These are phyloP conservation scores for Euphysa ruthae DNA, from an alignment of 30 jellyfish, hydroid and myxozoan genomes.

Conservation along the genomic window DNA sequence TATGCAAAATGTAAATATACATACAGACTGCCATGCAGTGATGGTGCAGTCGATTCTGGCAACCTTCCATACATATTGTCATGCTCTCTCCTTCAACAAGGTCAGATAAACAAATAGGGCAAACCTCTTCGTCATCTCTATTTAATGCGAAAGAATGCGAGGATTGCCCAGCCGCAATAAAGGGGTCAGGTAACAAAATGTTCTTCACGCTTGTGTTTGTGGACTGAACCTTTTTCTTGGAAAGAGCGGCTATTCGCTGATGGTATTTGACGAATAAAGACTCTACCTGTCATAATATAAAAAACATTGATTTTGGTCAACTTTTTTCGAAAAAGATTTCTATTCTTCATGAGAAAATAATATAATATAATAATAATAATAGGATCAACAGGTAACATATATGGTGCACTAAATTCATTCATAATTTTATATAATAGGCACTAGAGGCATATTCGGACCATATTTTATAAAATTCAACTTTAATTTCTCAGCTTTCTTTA, in stretches of 20 bases:
- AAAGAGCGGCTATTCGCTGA: slow-evolving; percentile 43
- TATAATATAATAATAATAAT: no score
- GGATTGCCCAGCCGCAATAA: slow-evolving; percentile 36
- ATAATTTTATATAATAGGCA: no score
- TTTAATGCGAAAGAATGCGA: slow-evolving; percentile 14
- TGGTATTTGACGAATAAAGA: slow-evolving; percentile 62
- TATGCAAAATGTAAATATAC: no score
- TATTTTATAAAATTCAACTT: no score
- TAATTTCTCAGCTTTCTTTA: no score
- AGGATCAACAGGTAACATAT: no score
- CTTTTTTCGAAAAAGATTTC: no score
- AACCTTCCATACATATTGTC: slow-evolving; percentile 87
- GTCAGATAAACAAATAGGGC: slow-evolving; percentile 90
- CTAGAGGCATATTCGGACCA: no score
- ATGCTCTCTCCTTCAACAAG: slow-evolving; percentile 97
- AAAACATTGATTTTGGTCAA: no score
- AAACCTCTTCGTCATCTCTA: slow-evolving; percentile 82
- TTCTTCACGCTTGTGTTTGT: slow-evolving; percentile 9
- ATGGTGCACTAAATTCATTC: no score
- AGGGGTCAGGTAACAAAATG: slow-evolving; percentile 22
- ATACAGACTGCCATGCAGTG: slow-evolving; percentile 98
- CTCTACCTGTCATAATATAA: slow-evolving; percentile 45
- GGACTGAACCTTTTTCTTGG: slow-evolving; percentile 44
- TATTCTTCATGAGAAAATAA: no score
- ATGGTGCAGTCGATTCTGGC: slow-evolving; percentile 86